Evolutionary conservation across 2,888 invertebrate genomes (phyloP).

Genomic region (Ischnus inquisitorius): DNA sequence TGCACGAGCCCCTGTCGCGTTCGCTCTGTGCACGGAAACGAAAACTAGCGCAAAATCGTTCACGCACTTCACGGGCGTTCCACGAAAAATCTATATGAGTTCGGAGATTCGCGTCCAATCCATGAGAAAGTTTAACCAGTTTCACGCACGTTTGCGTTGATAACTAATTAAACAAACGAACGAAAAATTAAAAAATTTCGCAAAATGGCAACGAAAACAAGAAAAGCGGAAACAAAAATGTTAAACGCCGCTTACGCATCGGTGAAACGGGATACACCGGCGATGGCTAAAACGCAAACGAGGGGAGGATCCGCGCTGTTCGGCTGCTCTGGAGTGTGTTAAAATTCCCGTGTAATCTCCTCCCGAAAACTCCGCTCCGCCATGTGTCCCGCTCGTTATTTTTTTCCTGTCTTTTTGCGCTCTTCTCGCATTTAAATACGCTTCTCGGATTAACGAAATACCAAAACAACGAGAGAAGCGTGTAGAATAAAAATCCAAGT

Average conservation of each 20-base stretch:
- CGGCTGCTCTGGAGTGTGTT: constrained; percentile 38
- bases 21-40: neutral
- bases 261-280: neutral
- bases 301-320: neutral
- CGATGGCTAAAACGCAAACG: constrained; percentile 7
- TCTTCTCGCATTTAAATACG: constrained; percentile 31
- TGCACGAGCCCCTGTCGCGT: neutral
- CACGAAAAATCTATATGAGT: neutral
- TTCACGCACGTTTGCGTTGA: neutral
- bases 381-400: constrained; percentile 17
- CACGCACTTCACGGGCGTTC: neutral
- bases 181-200: constrained; percentile 17
- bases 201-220: neutral
- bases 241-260: neutral
- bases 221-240: constrained; percentile 5
- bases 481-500: neutral
- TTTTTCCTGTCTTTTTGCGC: constrained; percentile 1
- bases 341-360: constrained; percentile 56
- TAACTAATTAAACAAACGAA: neutral
- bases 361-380: constrained; percentile 32
- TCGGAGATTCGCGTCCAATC: neutral
- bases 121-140: neutral
- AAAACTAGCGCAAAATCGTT: neutral
- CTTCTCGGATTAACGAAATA: constrained; percentile 55
- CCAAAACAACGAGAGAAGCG: neutral